phyloP scores from a whole-genome alignment of 2,113 vertebrate genomes.

The Caracal caracal region DNA sequence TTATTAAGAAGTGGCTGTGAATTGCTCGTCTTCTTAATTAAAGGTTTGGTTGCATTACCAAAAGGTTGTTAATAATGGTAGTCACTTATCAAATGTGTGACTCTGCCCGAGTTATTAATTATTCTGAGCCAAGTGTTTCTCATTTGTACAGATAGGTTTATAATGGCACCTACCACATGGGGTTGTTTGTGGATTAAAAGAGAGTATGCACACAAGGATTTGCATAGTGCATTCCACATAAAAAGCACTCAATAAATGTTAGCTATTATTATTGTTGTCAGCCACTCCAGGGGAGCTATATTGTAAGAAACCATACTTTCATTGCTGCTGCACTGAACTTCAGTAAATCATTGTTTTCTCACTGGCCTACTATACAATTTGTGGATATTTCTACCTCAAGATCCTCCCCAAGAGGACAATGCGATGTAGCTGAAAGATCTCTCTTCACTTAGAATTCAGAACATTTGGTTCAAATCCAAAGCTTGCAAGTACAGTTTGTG shows the following conservation, averaged over 20 bases:
- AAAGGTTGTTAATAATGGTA: conserved; percentile 31
- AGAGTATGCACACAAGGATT: not conserved
- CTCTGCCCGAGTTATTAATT: conserved; percentile 21
- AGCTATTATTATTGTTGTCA: conserved; percentile 43
- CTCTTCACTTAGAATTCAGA: conserved; percentile 41
- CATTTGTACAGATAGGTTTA: conserved; percentile 37
- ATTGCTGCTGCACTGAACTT: not conserved
- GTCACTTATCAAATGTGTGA: conserved; percentile 11
- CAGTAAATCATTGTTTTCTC: conserved; percentile 13
- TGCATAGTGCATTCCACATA: not conserved
- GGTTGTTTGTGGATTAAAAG: conserved; percentile 30
- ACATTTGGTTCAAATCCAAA: conserved; percentile 21
- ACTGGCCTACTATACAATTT: conserved; percentile 18
- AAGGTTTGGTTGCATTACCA: conserved; percentile 45
- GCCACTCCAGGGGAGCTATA: not conserved
- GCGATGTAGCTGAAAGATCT: not conserved
- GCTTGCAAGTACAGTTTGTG: not conserved
- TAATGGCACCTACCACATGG: not conserved
- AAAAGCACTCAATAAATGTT: conserved; percentile 6
- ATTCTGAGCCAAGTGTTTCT: conserved; percentile 15
- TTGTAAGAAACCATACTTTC: not conserved
- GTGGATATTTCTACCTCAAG: conserved; percentile 8
- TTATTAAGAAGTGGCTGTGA: conserved; percentile 49
- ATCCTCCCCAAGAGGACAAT: conserved; percentile 9
- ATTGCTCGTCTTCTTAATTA: conserved; percentile 69